Percentiles rank a stretch among this genome's conserved stretches.
phyloP scores from a whole-genome alignment of 2,797 vertebrate genomes.

The Syngnathus rostellatus region DNA sequence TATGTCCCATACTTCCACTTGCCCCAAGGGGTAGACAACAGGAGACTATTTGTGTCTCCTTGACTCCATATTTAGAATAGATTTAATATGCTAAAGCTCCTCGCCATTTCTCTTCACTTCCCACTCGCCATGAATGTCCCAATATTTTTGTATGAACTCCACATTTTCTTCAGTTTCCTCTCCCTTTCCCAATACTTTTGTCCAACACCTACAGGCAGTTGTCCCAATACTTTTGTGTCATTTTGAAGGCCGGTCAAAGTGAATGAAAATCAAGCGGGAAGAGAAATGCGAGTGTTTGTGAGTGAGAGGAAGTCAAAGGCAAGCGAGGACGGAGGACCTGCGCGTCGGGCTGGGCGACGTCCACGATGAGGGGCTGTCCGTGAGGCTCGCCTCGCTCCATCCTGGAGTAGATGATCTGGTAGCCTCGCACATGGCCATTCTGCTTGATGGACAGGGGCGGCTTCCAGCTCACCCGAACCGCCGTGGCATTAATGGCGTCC shows the following conservation, averaged over 20 bases:
- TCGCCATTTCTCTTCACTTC: neutral
- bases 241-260: neutral
- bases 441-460: constrained; percentile 83
- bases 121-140: neutral
- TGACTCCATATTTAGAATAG: too few relatives aligned
- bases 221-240: neutral
- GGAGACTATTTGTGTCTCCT: neutral
- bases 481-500: constrained; percentile 84
- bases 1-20: neutral
- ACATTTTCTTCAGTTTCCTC: neutral
- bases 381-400: constrained; percentile 83
- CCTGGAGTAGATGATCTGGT: constrained; percentile 87
- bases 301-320: neutral
- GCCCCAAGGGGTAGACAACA: neutral
- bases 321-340: constrained; percentile 67
- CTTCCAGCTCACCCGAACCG: constrained; percentile 86
- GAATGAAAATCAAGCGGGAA: too few relatives aligned
- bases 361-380: constrained; percentile 79
- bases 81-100: too few relatives aligned
- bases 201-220: too few relatives aligned
- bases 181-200: neutral
- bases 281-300: too few relatives aligned
- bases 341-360: constrained; percentile 80
- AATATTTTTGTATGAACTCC: neutral
- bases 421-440: constrained; percentile 86